phyloP scores from a whole-genome alignment of 2,888 invertebrate species.

The Lycocerus yunnanus region DNA sequence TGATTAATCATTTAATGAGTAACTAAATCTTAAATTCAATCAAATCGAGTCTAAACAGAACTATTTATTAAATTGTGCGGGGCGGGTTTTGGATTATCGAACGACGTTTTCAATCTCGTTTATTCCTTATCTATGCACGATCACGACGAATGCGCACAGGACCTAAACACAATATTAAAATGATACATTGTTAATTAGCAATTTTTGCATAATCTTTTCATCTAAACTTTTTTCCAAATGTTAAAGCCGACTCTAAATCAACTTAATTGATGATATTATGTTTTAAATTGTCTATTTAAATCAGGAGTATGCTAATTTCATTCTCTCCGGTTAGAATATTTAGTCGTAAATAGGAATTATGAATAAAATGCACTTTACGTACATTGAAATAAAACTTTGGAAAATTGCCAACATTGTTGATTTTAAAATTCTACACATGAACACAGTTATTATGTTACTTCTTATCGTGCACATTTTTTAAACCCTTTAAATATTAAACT shows the following conservation, averaged over 20 bases:
- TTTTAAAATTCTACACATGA: constrained; percentile 3
- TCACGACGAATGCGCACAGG: no score
- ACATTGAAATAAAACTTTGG: neutral
- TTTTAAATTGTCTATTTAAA: neutral
- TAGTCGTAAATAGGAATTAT: neutral
- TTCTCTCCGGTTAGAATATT: neutral
- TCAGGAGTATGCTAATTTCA: neutral
- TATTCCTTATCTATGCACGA: neutral
- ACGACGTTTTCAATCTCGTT: neutral
- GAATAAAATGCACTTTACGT: neutral
- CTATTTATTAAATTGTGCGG: neutral
- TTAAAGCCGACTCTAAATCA: neutral
- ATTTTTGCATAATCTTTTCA: neutral
- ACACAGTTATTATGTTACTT: neutral
- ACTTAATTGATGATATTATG: neutral
- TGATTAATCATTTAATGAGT: neutral
- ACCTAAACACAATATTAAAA: no score
- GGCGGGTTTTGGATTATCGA: neutral
- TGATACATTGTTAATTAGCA: no score
- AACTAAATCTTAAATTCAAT: neutral
- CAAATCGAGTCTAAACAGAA: neutral
- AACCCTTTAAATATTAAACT: neutral
- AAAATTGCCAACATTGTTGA: neutral
- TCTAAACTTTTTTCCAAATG: neutral
- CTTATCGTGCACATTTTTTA: neutral